Evolutionary conservation across 1,140 invertebrate species (phyloP).

Genomic region (Amyelois transitella): DNA sequence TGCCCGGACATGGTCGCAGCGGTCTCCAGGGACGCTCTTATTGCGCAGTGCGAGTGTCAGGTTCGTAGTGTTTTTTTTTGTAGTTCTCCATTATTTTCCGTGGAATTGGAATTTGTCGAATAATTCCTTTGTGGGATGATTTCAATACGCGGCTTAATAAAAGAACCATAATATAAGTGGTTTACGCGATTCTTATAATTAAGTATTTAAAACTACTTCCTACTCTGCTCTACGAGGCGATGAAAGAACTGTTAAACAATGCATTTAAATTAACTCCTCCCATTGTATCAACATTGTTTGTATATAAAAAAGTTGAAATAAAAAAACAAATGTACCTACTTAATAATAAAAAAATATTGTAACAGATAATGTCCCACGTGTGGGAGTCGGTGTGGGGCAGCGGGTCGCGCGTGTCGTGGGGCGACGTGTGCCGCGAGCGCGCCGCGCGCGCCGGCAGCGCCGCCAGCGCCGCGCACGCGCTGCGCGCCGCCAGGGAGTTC

Average conservation of each 20-base stretch:
- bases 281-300: too few species aligned
- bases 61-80: too few species aligned
- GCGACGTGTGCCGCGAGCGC: slow-evolving; percentile 45
- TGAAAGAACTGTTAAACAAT: neutral
- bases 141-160: too few species aligned
- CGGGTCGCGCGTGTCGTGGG: slow-evolving; percentile 55
- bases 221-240: too few species aligned
- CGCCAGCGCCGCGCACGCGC: slow-evolving; percentile 18
- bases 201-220: too few species aligned
- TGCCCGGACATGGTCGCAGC: slow-evolving; percentile 86
- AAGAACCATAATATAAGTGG: too few species aligned
- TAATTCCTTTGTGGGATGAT: too few species aligned
- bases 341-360: neutral
- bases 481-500: slow-evolving; percentile 16
- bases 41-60: slow-evolving; percentile 93
- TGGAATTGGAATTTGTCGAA: too few species aligned
- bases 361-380: slow-evolving; percentile 78
- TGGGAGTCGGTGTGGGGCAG: slow-evolving; percentile 63
- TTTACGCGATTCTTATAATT: too few species aligned
- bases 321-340: neutral
- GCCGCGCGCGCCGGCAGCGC: slow-evolving; percentile 20
- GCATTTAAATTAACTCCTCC: too few species aligned
- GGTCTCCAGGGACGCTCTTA: slow-evolving; percentile 87
- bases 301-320: too few species aligned
- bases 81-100: too few species aligned